A percentile compares a stretch with the other conserved stretches of the same genome.
phyloP scores from a whole-genome alignment of 2,797 vertebrate genomes.

The Diplodus sargus region DNA sequence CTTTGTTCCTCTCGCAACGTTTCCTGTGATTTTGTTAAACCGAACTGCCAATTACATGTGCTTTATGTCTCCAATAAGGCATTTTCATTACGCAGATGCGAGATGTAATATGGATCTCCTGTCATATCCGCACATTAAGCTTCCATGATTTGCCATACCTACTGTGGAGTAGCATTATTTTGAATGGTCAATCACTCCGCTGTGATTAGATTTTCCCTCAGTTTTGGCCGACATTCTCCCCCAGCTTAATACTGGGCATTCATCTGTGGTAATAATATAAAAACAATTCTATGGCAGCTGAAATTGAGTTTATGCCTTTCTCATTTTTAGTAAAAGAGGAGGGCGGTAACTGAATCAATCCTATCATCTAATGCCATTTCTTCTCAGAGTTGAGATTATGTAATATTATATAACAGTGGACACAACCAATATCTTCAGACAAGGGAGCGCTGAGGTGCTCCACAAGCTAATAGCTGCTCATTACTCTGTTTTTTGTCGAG shows the following conservation, averaged over 20 bases:
- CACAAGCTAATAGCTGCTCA: conserved; percentile 66
- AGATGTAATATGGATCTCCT: conserved; percentile 78
- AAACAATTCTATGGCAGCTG: conserved; percentile 75
- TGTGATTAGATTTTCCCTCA: conserved; percentile 70
- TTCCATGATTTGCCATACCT: conserved; percentile 71
- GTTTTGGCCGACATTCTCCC: conserved; percentile 72
- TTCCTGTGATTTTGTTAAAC: conserved; percentile 65
- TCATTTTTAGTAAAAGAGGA: conserved; percentile 81
- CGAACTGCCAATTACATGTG: conserved; percentile 79
- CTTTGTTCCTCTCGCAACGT: conserved; percentile 49
- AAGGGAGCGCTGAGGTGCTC: conserved; percentile 42
- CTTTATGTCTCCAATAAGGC: conserved; percentile 84
- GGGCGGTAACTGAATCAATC: conserved; percentile 69
- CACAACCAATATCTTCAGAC: conserved; percentile 65
- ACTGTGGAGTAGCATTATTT: conserved; percentile 71
- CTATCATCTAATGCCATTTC: conserved; percentile 70
- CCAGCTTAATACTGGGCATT: conserved; percentile 71
- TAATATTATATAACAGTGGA: conserved; percentile 67
- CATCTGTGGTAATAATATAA: conserved; percentile 79
- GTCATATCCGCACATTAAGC: conserved; percentile 66
- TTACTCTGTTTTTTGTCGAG: conserved; percentile 52
- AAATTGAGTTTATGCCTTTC: conserved; percentile 77
- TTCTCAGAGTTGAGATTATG: conserved; percentile 67
- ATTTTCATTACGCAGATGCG: conserved; percentile 81
- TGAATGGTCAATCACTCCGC: conserved; percentile 77